These are phyloP conservation scores for Catagonus wagneri DNA, from an alignment of 2,113 vertebrate species.

Conservation along the genomic window DNA sequence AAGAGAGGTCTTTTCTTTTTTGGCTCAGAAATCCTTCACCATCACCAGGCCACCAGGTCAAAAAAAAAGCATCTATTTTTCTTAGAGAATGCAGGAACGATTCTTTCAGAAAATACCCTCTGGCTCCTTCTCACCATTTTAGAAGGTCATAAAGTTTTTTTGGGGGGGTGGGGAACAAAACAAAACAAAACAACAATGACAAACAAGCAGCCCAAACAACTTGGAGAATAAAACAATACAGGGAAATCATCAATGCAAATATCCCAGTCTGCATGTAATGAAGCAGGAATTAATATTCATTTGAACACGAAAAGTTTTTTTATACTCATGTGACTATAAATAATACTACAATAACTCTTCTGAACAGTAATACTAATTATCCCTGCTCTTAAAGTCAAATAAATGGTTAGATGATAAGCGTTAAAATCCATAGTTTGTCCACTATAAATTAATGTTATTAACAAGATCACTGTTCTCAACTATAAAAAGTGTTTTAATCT, in stretches of 20 bases:
- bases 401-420: constrained; percentile 81
- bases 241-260: neutral
- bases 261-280: constrained; percentile 13
- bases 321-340: constrained; percentile 62
- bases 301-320: constrained; percentile 66
- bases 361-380: constrained; percentile 83
- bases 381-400: constrained; percentile 81
- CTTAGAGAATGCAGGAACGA: neutral
- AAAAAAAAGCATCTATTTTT: neutral
- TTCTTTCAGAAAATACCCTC: constrained; percentile 5
- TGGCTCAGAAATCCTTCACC: neutral
- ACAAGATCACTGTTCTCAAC: constrained; percentile 78
- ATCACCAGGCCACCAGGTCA: neutral
- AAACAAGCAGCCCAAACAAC: neutral
- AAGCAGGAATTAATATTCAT: constrained; percentile 69
- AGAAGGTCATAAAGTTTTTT: neutral
- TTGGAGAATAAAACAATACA: neutral
- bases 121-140: neutral
- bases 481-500: constrained; percentile 81
- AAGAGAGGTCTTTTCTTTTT: neutral
- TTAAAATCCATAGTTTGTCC: constrained; percentile 75
- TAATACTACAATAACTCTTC: constrained; percentile 60
- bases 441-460: constrained; percentile 81
- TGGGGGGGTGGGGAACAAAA: neutral
- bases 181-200: constrained; percentile 7